Evolutionary conservation across 2,797 vertebrate genomes (phyloP), one percentile per base, ranked within the genome.

Genomic region (Parambassis ranga): DNA sequence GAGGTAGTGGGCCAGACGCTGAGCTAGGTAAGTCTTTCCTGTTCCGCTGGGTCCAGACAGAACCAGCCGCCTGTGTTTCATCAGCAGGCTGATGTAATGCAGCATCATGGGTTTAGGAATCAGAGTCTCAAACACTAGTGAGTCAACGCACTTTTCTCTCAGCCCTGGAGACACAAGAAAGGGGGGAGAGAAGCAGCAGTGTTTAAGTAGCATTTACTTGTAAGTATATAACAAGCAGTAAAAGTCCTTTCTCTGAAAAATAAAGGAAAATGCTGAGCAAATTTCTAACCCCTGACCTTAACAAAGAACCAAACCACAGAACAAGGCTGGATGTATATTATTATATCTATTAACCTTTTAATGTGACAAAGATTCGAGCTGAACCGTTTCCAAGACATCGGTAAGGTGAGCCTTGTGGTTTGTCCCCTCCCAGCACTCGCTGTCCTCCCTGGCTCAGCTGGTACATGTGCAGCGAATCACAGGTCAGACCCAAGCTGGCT

Each of bases 91-190:
- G 81, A 98, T 96, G 82, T 98, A 98, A 64, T 98, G 97, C 85
- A 94, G 94, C 94, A 96, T 94, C 97, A 99, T 96, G 33, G 97
- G 96, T 87, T 97, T 98, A 32, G 97, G 97, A 65, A 99, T 92
- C 26, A 99, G 92, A 0, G 96, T 98, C 90, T 98, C 96, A 0
- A 99, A 99, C 77, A 98, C 96, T 77, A 99, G 90, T 18, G 95
- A 95, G 89, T 98, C 97, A 31, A 96, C 95, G 0, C 94, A 94
- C 76, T 96, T 97, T 81, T 98, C 96, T 82, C 87, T 93, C 62
- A 99, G 90, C 75, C 96, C 97, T 98, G 24, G 1, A 48, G 23
- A 65, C 14, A 65, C 2, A 33, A 4, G 1, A 3, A 7, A 10
- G 24, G n/a, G 1, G 23, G 18, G 8, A 19, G 3, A 28, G 2